These are phyloP conservation scores for Noctilio leporinus DNA, from an alignment of 2,113 vertebrate genomes.

Conservation along the genomic window DNA sequence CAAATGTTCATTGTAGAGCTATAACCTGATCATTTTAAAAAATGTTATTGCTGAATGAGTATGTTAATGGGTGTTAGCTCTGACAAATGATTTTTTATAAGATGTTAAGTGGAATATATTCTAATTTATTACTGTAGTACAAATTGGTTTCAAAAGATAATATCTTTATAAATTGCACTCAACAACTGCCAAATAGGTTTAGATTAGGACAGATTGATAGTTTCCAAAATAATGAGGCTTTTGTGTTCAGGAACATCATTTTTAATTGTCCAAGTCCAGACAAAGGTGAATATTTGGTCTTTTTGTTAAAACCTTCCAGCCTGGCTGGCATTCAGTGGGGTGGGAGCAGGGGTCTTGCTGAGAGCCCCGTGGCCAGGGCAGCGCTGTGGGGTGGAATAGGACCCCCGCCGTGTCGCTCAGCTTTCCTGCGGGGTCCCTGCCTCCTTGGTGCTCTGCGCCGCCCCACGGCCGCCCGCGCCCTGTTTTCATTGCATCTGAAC, in stretches of 20 bases:
- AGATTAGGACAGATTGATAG: not conserved
- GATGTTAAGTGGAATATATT: not conserved
- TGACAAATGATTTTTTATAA: not conserved
- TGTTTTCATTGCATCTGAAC: not conserved
- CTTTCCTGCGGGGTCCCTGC: rapidly evolving
- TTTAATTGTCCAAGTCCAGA: not conserved
- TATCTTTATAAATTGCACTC: not conserved
- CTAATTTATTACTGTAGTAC: not conserved
- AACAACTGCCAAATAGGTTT: not conserved
- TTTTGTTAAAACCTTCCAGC: not conserved
- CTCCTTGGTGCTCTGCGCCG: rapidly evolving
- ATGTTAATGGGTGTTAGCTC: not conserved
- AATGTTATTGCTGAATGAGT: not conserved
- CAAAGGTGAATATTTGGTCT: not conserved
- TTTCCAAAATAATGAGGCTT: not conserved
- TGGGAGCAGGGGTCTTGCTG: not conserved
- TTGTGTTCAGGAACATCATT: not conserved
- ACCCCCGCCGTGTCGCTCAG: too few relatives aligned
- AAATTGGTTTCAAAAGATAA: not conserved
- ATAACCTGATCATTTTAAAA: not conserved
- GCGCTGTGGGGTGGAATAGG: too few relatives aligned
- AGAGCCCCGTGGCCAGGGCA: rapidly evolving
- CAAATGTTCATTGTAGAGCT: not conserved
- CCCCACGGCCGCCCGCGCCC: rapidly evolving
- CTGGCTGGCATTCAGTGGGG: not conserved